Conservation (phyloP, 2,888 invertebrate genomes). For the Caenorhabditis sp. region DNA sequence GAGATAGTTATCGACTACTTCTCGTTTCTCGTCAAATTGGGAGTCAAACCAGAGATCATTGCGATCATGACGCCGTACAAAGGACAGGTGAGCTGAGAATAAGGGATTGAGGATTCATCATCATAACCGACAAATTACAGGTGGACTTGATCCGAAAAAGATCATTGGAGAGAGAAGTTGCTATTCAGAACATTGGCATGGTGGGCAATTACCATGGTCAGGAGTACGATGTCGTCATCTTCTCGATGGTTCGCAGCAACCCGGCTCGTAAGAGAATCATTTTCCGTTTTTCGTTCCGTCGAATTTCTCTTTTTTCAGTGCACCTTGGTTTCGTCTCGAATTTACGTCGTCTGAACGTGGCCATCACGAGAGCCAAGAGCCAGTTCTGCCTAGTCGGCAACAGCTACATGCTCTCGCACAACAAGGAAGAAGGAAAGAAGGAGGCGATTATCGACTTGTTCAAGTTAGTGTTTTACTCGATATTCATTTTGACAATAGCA, state of each 20-base stretch:
- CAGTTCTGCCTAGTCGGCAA: conserved; percentile 43
- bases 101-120: too few species aligned
- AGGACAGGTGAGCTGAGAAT: conserved; percentile 35
- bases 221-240: conserved; percentile 44
- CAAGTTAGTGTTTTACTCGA: conserved; percentile 22
- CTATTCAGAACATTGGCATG: conserved; percentile 10
- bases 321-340: conserved; percentile 33
- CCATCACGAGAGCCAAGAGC: conserved; percentile 38
- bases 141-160: background rate
- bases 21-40: background rate
- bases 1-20: conserved; percentile 8
- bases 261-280: conserved; percentile 10
- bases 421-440: background rate
- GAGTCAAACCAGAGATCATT: background rate
- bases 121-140: background rate
- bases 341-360: conserved; percentile 43
- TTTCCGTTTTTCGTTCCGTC: too few species aligned
- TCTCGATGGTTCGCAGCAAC: conserved; percentile 36
- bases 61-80: conserved; percentile 44
- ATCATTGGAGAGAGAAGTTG: background rate
- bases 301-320: conserved; percentile 19
- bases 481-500: background rate
- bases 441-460: background rate
- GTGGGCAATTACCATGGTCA: conserved; percentile 48
- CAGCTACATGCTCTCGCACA: conserved; percentile 14